These are phyloP conservation scores for Gopherus flavomarginatus DNA, from an alignment of 2,113 vertebrate species.

Conservation along the genomic window DNA sequence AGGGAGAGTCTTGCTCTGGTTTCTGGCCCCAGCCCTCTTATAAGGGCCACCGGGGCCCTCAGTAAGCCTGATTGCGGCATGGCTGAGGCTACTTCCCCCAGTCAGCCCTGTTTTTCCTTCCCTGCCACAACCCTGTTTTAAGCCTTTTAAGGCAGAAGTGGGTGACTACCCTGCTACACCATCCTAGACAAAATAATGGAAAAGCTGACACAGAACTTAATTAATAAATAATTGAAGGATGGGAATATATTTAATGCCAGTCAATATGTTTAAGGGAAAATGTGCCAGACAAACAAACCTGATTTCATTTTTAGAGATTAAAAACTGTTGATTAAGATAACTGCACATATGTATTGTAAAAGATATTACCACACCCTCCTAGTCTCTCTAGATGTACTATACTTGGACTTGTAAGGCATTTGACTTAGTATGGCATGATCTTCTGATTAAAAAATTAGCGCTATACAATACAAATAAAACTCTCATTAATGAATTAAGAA, in stretches of 20 bases:
- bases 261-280: neutral
- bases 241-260: neutral
- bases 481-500: neutral
- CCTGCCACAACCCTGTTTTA: no score
- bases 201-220: neutral
- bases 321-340: neutral
- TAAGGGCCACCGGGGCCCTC: no score
- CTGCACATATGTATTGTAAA: neutral
- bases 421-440: neutral
- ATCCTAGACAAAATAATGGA: neutral
- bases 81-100: no score
- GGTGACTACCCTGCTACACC: no score
- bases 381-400: neutral
- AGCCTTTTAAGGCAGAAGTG: no score
- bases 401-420: neutral
- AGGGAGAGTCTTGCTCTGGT: no score
- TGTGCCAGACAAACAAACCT: neutral
- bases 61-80: no score
- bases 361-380: neutral
- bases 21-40: no score
- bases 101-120: no score
- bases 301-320: neutral
- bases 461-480: neutral
- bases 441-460: neutral
- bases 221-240: neutral